Evolutionary conservation across 2,888 invertebrate genomes (phyloP).

Genomic region (Sylvicola fuscatus): DNA sequence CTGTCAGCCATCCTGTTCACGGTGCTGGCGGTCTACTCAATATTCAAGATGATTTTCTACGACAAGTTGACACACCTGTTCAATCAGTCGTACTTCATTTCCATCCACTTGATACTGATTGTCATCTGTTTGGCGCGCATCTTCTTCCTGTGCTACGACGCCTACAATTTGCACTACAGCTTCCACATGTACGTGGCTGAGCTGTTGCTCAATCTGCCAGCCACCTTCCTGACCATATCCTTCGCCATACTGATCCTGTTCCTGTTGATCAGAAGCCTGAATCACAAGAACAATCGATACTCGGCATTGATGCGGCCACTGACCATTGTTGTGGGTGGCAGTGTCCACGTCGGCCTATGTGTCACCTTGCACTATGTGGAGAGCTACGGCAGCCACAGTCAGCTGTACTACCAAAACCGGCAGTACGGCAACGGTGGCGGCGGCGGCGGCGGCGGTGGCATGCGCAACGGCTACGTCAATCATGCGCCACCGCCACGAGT

Average conservation of each 20-base stretch:
- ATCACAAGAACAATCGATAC: conserved; percentile 49
- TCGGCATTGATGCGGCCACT: conserved; percentile 54
- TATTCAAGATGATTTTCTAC: conserved; percentile 69
- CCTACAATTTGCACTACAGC: conserved; percentile 69
- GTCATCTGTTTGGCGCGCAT: conserved; percentile 64
- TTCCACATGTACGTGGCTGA: conserved; percentile 61
- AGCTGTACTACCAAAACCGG: conserved; percentile 21
- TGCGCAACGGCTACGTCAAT: conserved; percentile 7
- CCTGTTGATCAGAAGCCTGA: conserved; percentile 57
- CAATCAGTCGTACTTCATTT: conserved; percentile 71
- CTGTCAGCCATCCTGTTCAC: conserved; percentile 69
- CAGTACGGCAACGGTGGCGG: conserved; percentile 8
- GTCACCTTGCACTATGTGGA: conserved; percentile 64
- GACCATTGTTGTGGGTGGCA: conserved; percentile 56
- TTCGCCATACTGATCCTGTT: conserved; percentile 76
- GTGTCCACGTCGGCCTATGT: conserved; percentile 59
- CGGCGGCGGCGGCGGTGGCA: conserved; percentile 10
- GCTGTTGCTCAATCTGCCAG: conserved; percentile 63
- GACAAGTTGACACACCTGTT: conserved; percentile 72
- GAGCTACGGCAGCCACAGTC: conserved; percentile 23
- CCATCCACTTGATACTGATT: conserved; percentile 63
- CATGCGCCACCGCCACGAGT: conserved; percentile 27
- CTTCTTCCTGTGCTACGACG: conserved; percentile 77
- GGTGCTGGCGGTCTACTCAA: conserved; percentile 62
- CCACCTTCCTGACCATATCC: conserved; percentile 73